These are phyloP conservation scores for Acleris laterana DNA, from an alignment of 2,888 invertebrate species.

Conservation along the genomic window DNA sequence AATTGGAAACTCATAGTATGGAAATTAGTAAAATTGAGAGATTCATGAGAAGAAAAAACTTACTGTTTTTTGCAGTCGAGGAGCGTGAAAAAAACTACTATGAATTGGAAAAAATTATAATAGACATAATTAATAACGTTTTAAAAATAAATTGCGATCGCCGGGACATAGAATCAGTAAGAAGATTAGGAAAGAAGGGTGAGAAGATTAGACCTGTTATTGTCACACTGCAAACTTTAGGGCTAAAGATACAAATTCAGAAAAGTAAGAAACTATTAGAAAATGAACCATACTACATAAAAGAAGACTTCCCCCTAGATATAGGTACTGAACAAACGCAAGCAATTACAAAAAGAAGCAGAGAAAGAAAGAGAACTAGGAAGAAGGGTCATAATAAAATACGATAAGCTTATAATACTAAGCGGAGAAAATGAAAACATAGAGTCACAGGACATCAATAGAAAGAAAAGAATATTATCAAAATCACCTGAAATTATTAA, in stretches of 20 bases:
- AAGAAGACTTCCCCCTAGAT: slow-evolving; percentile 38
- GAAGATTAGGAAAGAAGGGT: slow-evolving; percentile 2
- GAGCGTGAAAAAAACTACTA: slow-evolving; percentile 7
- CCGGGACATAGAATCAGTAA: background rate
- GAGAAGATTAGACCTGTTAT: slow-evolving; percentile 28
- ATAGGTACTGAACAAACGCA: slow-evolving; percentile 38
- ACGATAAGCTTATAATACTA: slow-evolving; percentile 34
- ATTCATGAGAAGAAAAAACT: slow-evolving; percentile 8
- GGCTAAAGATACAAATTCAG: slow-evolving; percentile 30
- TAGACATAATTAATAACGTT: background rate
- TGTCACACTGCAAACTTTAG: slow-evolving; percentile 22
- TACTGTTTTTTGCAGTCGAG: slow-evolving; percentile 10
- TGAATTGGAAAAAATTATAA: slow-evolving; percentile 3
- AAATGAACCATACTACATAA: slow-evolving; percentile 31
- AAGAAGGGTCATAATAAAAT: slow-evolving; percentile 33
- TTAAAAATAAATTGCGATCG: background rate
- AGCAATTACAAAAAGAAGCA: slow-evolving; percentile 37
- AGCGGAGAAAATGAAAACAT: background rate
- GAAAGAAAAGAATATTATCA: background rate
- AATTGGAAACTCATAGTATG: background rate
- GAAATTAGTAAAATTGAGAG: background rate
- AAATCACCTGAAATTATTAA: background rate
- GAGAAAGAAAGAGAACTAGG: slow-evolving; percentile 33
- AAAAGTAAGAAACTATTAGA: slow-evolving; percentile 37
- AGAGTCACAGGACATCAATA: background rate